Conservation (phyloP, 2,888 invertebrate genomes). For the Chironomus riparius region DNA sequence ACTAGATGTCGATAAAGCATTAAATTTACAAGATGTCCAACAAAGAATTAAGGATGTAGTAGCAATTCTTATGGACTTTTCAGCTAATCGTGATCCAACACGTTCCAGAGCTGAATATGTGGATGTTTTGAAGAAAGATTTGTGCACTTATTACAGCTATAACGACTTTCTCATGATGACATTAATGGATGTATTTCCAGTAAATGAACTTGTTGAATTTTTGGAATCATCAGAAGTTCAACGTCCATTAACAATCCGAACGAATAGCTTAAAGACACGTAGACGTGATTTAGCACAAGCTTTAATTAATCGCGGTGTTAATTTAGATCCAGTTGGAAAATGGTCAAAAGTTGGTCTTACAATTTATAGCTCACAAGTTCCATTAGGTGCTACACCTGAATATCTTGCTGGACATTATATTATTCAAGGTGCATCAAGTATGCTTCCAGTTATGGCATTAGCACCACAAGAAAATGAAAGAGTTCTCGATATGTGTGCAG, state of each 20-base stretch:
- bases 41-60: conserved; percentile 82
- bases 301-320: conserved; percentile 92
- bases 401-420: conserved; percentile 98
- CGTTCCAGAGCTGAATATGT: conserved; percentile 75
- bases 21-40: conserved; percentile 72
- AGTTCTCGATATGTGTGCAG: conserved; percentile 94
- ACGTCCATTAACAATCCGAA: conserved; percentile 89
- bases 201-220: conserved; percentile 82
- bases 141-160: conserved; percentile 93
- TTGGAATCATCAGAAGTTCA: conserved; percentile 94
- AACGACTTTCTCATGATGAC: conserved; percentile 92
- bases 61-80: conserved; percentile 71
- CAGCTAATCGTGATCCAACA: conserved; percentile 53
- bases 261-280: conserved; percentile 89
- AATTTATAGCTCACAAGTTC: conserved; percentile 91
- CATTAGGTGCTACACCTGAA: conserved; percentile 96
- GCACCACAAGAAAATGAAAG: conserved; percentile 93
- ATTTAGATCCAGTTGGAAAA: conserved; percentile 94
- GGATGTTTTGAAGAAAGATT: conserved; percentile 67
- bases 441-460: conserved; percentile 94
- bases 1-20: conserved; percentile 60
- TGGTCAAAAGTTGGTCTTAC: conserved; percentile 99
- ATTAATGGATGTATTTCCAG: conserved; percentile 80
- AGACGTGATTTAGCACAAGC: conserved; percentile 88
- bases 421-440: conserved; percentile 91